Percentiles rank a stretch among this genome's conserved stretches.
phyloP scores from a whole-genome alignment of 1,140 invertebrate genomes.

The Monochamus saltuarius region DNA sequence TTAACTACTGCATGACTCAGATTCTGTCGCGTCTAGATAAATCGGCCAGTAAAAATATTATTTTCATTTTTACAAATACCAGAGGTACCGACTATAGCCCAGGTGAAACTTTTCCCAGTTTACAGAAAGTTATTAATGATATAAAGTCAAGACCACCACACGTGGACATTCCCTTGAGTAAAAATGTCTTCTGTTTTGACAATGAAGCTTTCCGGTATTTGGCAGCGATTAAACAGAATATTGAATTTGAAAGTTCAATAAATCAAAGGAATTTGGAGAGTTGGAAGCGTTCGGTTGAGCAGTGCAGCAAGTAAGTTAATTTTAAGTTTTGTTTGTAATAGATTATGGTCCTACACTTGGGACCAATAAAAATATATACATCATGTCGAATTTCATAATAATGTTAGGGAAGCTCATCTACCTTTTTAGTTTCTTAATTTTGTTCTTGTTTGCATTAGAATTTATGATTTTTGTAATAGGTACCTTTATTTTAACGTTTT shows the following conservation, averaged over 20 bases:
- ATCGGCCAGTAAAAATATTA: constrained; percentile 35
- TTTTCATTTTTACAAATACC: constrained; percentile 41
- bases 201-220: constrained; percentile 45
- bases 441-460: too few relatives aligned
- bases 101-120: constrained; percentile 32
- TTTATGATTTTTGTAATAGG: too few relatives aligned
- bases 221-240: constrained; percentile 30
- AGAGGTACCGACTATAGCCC: constrained; percentile 37
- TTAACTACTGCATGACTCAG: constrained; percentile 42
- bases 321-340: constrained; percentile 4
- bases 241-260: constrained; percentile 27
- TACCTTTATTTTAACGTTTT: too few relatives aligned
- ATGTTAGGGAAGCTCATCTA: too few relatives aligned
- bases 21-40: constrained; percentile 41
- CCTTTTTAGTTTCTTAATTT: too few relatives aligned
- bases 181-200: constrained; percentile 45
- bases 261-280: constrained; percentile 33
- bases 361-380: too few relatives aligned
- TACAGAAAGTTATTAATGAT: constrained; percentile 26
- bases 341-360: too few relatives aligned
- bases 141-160: constrained; percentile 29
- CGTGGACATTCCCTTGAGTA: constrained; percentile 28
- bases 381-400: too few relatives aligned
- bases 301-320: constrained; percentile 39
- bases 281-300: constrained; percentile 37